A percentile compares a stretch with the other conserved stretches of the same genome.
These are phyloP conservation scores for Delphinus delphis DNA, from an alignment of 2,113 vertebrate genomes.

Conservation along the genomic window DNA sequence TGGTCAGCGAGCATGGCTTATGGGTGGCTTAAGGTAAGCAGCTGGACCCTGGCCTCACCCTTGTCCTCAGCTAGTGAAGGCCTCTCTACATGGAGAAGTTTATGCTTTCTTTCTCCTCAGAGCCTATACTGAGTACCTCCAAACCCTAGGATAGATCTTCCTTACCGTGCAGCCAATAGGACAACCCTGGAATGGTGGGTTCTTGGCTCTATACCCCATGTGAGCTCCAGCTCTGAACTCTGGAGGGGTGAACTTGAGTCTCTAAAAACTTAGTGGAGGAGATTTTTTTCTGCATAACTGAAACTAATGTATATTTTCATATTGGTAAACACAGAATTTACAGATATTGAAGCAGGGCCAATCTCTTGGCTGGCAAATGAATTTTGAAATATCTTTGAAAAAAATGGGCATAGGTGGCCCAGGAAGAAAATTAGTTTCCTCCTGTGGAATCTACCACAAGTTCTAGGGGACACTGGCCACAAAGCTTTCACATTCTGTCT, in stretches of 20 bases:
- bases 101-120: not conserved
- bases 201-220: not conserved
- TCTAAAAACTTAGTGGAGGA: not conserved
- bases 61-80: not conserved
- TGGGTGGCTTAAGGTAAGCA: not conserved
- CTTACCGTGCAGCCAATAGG: not conserved
- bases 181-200: not conserved
- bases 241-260: not conserved
- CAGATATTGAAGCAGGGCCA: not conserved
- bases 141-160: not conserved
- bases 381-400: conserved; percentile 25
- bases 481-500: not conserved
- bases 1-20: not conserved
- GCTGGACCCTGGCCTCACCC: not conserved
- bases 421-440: not conserved
- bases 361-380: not conserved
- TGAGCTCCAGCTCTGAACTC: not conserved
- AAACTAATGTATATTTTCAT: not conserved
- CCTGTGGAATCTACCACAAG: not conserved
- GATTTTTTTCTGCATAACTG: not conserved
- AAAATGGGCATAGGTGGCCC: not conserved
- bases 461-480: not conserved
- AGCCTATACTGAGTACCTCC: not conserved
- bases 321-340: not conserved
- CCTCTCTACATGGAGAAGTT: not conserved